These are phyloP conservation scores for Scatophagus argus DNA, from an alignment of 2,113 vertebrate species.

Conservation along the genomic window DNA sequence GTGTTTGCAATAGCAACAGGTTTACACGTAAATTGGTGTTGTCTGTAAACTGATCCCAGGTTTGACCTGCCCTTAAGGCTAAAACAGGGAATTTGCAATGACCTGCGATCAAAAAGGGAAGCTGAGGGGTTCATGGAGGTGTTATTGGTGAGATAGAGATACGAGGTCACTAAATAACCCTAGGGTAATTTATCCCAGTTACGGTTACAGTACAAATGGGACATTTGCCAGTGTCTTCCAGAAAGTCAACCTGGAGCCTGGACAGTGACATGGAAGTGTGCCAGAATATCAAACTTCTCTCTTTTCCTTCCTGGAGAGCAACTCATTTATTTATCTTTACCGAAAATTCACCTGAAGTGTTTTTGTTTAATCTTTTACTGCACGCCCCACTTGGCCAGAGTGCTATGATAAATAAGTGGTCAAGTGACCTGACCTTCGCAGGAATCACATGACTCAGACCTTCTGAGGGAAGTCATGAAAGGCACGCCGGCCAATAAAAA, in stretches of 20 bases:
- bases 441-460: slow-evolving; percentile 62
- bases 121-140: background rate
- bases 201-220: background rate
- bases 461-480: slow-evolving; percentile 22
- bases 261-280: background rate
- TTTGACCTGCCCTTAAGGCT: slow-evolving; percentile 9
- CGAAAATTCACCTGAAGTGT: slow-evolving; percentile 32
- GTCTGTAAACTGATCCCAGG: slow-evolving; percentile 37
- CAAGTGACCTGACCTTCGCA: slow-evolving; percentile 26
- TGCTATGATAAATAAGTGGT: slow-evolving; percentile 6
- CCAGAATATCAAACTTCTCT: slow-evolving; percentile 1
- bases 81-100: background rate
- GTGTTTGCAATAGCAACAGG: slow-evolving; percentile 43
- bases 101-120: slow-evolving; percentile 40
- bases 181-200: slow-evolving; percentile 26
- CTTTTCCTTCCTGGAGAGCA: slow-evolving; percentile 40
- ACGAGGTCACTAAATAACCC: slow-evolving; percentile 40
- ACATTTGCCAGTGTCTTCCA: slow-evolving; percentile 12
- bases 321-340: slow-evolving; percentile 14
- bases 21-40: slow-evolving; percentile 25
- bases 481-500: background rate
- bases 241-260: slow-evolving; percentile 24
- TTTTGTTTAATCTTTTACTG: slow-evolving; percentile 53
- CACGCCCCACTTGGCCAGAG: background rate
- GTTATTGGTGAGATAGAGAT: slow-evolving; percentile 37